Base-by-base conservation (phyloP, 2,797 vertebrate genomes). In the Phaenicophaeus curvirostris region DNA sequence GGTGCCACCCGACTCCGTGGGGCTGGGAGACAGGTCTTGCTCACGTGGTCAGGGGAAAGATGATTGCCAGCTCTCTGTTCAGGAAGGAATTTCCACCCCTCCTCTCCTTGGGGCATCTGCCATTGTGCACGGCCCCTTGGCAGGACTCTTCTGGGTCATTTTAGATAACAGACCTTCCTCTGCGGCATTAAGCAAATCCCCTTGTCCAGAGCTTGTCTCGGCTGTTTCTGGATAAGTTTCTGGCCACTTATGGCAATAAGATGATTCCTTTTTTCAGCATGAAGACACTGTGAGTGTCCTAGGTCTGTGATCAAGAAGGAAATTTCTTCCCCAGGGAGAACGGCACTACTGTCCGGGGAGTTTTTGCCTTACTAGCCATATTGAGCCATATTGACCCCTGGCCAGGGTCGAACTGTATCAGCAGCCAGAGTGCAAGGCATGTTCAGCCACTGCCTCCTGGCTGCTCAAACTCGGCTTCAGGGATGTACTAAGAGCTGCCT, bases 81-180 rank as follows among this genome's bases (percentile, higher is more conserved):
- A 54, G 31, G 39, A 53, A 62, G 24, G 59, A 28, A 30, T 42
- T 65, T 42, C 14, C 42, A 42, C 42, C 15, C 17, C 42, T 42
- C 15, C 13, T 3, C 5, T 28, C n/a, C 19, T 33, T 1, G 2
- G 19, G 9, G 1, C 12, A 33, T 42, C 42, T 42, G 16, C 14
- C 15, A 42, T 42, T 21, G 20, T 67, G 33, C 23, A 27, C 0
- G 1, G 28, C 8, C 15, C 37, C 37, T 42, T 42, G n/a, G 37
- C 37, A 33, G 31, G 24, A 37, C 21, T 51, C 3, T 35, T 51
- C 46, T 62, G 33, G 9, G 19, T 33, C 20, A 25, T 31, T 46
- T 65, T 50, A 7, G 42, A 42, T 42, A 16, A 42, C 14, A 42
- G 13, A 42, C 42, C 17, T 58, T 58, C 17, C 17, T 30, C 11